Conservation (phyloP, 2,888 invertebrate genomes). For the Drosophila acutilabella region DNA sequence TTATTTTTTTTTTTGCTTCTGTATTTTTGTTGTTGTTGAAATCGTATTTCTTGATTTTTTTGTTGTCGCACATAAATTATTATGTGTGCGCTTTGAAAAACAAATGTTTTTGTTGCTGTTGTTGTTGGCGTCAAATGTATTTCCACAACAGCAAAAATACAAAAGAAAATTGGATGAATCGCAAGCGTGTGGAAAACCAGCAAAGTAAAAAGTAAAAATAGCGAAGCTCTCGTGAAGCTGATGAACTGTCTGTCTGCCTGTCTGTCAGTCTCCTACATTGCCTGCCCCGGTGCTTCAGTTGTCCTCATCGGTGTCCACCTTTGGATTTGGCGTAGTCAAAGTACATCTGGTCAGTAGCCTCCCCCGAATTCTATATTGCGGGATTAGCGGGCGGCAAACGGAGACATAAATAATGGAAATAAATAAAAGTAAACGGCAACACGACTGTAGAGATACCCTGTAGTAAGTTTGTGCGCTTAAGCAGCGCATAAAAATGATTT, state of each 20-base stretch:
- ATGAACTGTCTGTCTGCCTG: constrained; percentile 39
- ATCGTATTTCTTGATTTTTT: constrained; percentile 8
- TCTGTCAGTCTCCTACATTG: not conserved
- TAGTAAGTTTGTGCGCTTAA: not conserved
- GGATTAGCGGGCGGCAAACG: constrained; percentile 31
- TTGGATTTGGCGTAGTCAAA: constrained; percentile 13
- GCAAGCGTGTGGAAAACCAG: constrained; percentile 46
- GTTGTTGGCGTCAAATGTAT: constrained; percentile 39
- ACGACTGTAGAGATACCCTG: constrained; percentile 27
- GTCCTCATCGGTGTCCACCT: not conserved
- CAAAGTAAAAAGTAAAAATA: constrained; percentile 50
- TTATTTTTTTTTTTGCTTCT: constrained; percentile 15
- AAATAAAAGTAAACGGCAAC: not conserved
- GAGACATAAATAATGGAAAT: constrained; percentile 38
- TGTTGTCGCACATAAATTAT: constrained; percentile 52
- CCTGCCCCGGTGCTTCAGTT: not conserved
- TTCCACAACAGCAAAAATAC: constrained; percentile 27
- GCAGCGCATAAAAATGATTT: too few species aligned
- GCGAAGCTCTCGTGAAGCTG: constrained; percentile 39
- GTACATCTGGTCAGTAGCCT: constrained; percentile 23
- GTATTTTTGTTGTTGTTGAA: constrained; percentile 3
- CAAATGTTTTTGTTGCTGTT: constrained; percentile 47
- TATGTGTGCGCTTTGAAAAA: constrained; percentile 37
- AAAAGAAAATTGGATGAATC: constrained; percentile 30
- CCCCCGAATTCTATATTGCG: constrained; percentile 20